Conservation (phyloP, 2,888 invertebrate genomes). For the Leucophora obtusa region DNA sequence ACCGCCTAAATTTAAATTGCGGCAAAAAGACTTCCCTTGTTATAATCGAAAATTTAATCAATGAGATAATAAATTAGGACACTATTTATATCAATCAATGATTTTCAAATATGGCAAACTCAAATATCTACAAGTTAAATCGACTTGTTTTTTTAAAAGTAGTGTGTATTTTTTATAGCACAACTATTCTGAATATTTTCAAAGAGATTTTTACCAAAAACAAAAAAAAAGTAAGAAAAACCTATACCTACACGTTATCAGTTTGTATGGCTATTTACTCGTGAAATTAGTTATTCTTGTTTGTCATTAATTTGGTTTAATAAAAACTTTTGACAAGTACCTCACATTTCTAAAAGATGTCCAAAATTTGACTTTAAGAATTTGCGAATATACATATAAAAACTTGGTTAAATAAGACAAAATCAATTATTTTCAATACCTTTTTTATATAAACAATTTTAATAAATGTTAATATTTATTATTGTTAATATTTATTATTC, state of each 20-base stretch:
- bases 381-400: not conserved
- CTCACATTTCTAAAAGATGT: not conserved
- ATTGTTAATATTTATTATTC: not conserved
- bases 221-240: too few relatives aligned
- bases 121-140: too few relatives aligned
- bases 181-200: not conserved
- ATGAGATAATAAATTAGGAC: too few relatives aligned
- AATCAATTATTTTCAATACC: not conserved
- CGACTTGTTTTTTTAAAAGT: too few relatives aligned
- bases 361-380: too few relatives aligned
- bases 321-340: not conserved
- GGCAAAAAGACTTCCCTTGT: too few relatives aligned
- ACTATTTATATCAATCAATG: too few relatives aligned
- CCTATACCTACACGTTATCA: not conserved
- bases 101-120: too few relatives aligned
- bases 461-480: not conserved
- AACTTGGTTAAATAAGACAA: too few relatives aligned
- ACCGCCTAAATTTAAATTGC: too few relatives aligned
- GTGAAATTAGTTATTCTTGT: not conserved
- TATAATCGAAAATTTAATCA: too few relatives aligned
- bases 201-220: not conserved
- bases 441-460: not conserved
- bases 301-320: not conserved
- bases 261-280: not conserved
- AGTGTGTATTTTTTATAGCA: too few relatives aligned